Percentiles rank a stretch among this genome's conserved stretches.
Conservation (phyloP, 1,140 invertebrate species). For the Tetragonula clypearis region DNA sequence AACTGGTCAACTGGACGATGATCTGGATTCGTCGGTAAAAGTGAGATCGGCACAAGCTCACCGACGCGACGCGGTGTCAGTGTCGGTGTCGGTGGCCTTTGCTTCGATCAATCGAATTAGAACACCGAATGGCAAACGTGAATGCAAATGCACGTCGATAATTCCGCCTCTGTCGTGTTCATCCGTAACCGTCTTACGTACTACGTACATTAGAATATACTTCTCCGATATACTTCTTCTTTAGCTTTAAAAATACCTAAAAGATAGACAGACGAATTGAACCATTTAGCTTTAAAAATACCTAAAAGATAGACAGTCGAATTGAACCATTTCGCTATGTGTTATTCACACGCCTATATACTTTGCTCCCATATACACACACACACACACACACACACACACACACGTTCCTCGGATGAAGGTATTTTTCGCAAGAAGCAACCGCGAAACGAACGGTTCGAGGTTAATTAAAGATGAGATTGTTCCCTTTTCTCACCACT, state of each 20-base stretch:
- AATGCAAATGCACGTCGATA: background rate
- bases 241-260: too few species aligned
- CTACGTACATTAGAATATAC: too few species aligned
- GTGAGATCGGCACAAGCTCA: conserved; percentile 8
- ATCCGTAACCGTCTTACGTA: too few species aligned
- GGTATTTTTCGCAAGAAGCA: background rate
- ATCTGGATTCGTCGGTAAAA: conserved; percentile 4
- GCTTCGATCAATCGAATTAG: conserved; percentile 26
- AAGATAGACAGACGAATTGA: background rate
- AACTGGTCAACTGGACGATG: background rate
- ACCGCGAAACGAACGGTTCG: background rate
- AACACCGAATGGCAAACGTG: background rate
- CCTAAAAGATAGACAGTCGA: background rate
- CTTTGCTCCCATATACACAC: background rate
- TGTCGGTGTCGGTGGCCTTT: background rate
- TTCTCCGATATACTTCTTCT: too few species aligned
- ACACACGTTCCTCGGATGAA: background rate
- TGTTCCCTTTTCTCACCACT: background rate
- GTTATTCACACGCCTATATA: background rate
- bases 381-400: too few species aligned
- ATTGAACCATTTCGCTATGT: too few species aligned
- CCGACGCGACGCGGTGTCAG: too few species aligned
- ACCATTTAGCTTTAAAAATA: too few species aligned
- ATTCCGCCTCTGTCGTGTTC: too few species aligned
- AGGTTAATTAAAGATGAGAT: conserved; percentile 13